Base-by-base conservation (phyloP, 2,888 invertebrate genomes). In the Pandemis cinnamomeana region DNA sequence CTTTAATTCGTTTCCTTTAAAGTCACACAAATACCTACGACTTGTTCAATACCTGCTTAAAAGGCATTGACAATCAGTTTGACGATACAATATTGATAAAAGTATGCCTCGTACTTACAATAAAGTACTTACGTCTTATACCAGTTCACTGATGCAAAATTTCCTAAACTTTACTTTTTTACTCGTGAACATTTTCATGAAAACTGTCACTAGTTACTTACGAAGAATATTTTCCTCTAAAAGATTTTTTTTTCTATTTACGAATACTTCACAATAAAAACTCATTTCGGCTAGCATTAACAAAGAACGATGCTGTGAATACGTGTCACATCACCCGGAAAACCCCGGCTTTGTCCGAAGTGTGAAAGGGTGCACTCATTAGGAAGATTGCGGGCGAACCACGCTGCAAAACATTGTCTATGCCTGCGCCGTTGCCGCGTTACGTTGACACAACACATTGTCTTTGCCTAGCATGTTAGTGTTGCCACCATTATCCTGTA, bases 321-420 rank as follows among this genome's bases (percentile, higher is more conserved):
- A 88, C 89, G 83, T 87, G 91, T 87, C 89, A 91, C 89, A 87
- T 91, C 91, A 91, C 88, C 91, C 91, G 90, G 89, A 89, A 91
- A 92, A 90, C 91, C 92, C 87, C 84, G 81, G 88, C 91, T 92
- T 93, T 93, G 92, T 93, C 85, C 87, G 80, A 84, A 89, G 93
- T 92, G 93, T 92, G 92, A 93, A 93, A 93, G 92, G 92, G 92
- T 87, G 90, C 91, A 91, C 92, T 94, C 94, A 93, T 94, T 94
- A 94, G 93, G 93, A 92, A 93, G 93, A 94, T 93, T 94, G 94
- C 93, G 88, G 90, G 93, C 89, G 89, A 85, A 82, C 83, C 81
- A 85, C 82, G 82, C 83, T 82, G 84, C 84, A 86, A 80, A 89
- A 91, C 91, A 91, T 85, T 91, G 91, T 91, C 86, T 90, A 80